phyloP scores from a whole-genome alignment of 2,113 vertebrate genomes.

The Anas platyrhynchos region DNA sequence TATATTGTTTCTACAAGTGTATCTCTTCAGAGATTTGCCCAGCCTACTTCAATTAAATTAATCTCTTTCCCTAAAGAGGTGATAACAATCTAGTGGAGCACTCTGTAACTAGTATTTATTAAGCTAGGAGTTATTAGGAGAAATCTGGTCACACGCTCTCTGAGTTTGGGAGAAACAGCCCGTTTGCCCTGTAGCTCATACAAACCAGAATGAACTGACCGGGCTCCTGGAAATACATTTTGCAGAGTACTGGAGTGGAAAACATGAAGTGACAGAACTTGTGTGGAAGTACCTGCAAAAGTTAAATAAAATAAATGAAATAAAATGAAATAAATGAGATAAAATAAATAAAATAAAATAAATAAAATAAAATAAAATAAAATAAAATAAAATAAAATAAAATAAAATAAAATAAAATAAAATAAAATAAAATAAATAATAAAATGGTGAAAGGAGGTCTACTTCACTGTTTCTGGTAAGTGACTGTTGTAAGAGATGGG shows the following conservation, averaged over 20 bases:
- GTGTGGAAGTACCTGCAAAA: not conserved
- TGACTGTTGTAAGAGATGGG: not conserved
- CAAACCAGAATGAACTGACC: not conserved
- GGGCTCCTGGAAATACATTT: not conserved
- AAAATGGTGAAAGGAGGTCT: not conserved
- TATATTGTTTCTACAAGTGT: not conserved
- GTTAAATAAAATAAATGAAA: not conserved
- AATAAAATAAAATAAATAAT: no score
- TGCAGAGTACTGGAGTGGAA: not conserved
- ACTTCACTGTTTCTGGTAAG: not conserved
- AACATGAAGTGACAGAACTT: not conserved
- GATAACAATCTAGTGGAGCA: not conserved
- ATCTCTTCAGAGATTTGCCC: not conserved
- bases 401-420: not conserved
- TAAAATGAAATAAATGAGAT: not conserved
- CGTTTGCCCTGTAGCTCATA: fast-evolving
- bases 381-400: not conserved
- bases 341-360: not conserved
- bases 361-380: no score
- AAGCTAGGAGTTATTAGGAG: not conserved
- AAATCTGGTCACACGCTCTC: not conserved
- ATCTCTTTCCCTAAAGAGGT: not conserved
- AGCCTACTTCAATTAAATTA: not conserved
- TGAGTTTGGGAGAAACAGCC: not conserved
- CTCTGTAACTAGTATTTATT: not conserved